A percentile compares a stretch with the other conserved stretches of the same genome.
phyloP scores from a whole-genome alignment of 1,140 invertebrate species.

The Globodera rostochiensis region DNA sequence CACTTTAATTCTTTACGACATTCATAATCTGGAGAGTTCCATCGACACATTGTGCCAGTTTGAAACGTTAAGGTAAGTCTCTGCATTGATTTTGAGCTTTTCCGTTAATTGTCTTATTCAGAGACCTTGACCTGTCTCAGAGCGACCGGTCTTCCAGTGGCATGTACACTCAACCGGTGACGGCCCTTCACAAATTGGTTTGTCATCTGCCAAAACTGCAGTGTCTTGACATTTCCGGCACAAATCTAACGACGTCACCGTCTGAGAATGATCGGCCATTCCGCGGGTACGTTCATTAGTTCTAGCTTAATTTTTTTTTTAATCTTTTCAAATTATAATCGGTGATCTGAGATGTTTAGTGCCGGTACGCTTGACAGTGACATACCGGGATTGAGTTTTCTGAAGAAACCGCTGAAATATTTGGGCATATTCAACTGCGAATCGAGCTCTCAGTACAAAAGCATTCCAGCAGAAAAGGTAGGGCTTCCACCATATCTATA shows the following conservation, averaged over 20 bases:
- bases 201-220: conserved; percentile 26
- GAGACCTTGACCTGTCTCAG: conserved; percentile 41
- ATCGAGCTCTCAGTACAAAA: conserved; percentile 33
- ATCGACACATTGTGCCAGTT: conserved; percentile 20
- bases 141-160: conserved; percentile 39
- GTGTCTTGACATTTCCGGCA: conserved; percentile 45
- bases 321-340: not conserved
- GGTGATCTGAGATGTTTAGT: not conserved
- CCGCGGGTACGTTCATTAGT: conserved; percentile 4
- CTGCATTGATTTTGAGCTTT: not conserved
- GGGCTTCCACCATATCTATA: too few species aligned
- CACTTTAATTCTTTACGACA: conserved; percentile 41
- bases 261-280: conserved; percentile 42
- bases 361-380: conserved; percentile 32
- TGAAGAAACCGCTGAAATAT: conserved; percentile 35
- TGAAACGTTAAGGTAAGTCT: not conserved
- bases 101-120: conserved; percentile 24
- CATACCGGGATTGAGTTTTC: conserved; percentile 38
- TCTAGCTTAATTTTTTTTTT: conserved; percentile 3
- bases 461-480: conserved; percentile 44
- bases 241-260: conserved; percentile 35
- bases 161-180: conserved; percentile 34
- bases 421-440: conserved; percentile 49
- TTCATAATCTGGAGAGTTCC: conserved; percentile 33
- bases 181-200: conserved; percentile 37